phyloP scores from a whole-genome alignment of 1,140 invertebrate genomes.

The Drosophila lini region DNA sequence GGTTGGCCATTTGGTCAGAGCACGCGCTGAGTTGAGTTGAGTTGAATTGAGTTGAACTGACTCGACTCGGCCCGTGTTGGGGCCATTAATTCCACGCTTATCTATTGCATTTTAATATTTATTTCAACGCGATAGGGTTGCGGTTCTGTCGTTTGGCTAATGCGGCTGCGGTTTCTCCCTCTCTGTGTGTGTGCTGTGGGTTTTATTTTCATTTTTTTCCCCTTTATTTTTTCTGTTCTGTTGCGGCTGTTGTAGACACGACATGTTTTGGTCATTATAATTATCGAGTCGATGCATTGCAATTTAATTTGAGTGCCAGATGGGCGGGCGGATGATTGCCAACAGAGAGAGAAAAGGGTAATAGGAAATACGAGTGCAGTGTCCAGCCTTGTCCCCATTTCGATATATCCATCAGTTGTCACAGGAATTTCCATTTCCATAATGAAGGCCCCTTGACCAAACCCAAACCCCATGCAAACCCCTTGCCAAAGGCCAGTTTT shows the following conservation, averaged over 20 bases:
- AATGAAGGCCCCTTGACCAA: constrained; percentile 12
- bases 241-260: constrained; percentile 43
- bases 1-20: constrained; percentile 9
- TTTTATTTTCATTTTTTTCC: constrained; percentile 1
- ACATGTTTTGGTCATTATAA: constrained; percentile 78
- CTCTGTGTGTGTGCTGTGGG: constrained; percentile 1
- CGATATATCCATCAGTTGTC: constrained; percentile 31
- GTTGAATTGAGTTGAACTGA: constrained; percentile 10
- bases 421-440: constrained; percentile 14
- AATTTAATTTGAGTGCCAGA: constrained; percentile 59
- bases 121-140: constrained; percentile 52
- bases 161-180: constrained; percentile 35
- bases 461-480: background rate
- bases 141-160: constrained; percentile 40
- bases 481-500: constrained; percentile 19
- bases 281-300: constrained; percentile 63
- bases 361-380: constrained; percentile 15
- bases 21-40: constrained; percentile 7
- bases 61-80: constrained; percentile 16
- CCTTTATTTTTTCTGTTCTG: constrained; percentile 1
- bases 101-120: constrained; percentile 76
- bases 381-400: constrained; percentile 24
- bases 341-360: background rate
- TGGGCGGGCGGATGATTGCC: constrained; percentile 8
- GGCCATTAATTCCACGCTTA: constrained; percentile 68